A percentile compares a stretch with the other conserved stretches of the same genome.
Evolutionary conservation across 2,888 invertebrate species (phyloP).

Genomic region (Leptarthrus brevirostris): DNA sequence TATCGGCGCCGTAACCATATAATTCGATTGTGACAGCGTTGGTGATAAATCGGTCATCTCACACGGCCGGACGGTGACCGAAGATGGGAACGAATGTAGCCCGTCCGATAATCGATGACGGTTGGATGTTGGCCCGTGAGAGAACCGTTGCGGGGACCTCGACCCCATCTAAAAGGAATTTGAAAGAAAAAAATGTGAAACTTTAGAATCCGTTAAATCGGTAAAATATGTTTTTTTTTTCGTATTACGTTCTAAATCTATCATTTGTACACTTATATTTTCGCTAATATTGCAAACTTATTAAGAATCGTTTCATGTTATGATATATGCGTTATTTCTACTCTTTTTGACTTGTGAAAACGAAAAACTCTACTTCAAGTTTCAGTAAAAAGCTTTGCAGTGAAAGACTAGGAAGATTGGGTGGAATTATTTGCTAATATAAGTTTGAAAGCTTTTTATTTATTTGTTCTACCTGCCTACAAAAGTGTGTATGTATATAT

Average conservation of each 20-base stretch:
- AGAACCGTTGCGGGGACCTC: constrained; percentile 72
- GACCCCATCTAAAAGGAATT: constrained; percentile 78
- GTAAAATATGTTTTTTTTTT: too few species aligned
- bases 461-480: constrained; percentile 5
- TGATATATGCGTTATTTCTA: neutral
- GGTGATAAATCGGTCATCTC: constrained; percentile 78
- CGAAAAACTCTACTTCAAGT: neutral
- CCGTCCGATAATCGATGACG: constrained; percentile 68
- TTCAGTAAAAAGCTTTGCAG: constrained; percentile 18
- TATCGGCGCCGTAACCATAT: constrained; percentile 26
- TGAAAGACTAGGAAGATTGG: constrained; percentile 13
- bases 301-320: constrained; percentile 17
- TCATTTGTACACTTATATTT: constrained; percentile 18
- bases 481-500: neutral
- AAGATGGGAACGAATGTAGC: constrained; percentile 89
- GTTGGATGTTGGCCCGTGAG: constrained; percentile 67
- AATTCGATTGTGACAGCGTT: constrained; percentile 55
- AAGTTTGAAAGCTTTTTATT: constrained; percentile 11
- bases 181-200: neutral
- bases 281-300: too few species aligned
- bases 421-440: constrained; percentile 1
- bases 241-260: constrained; percentile 30
- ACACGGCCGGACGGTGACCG: constrained; percentile 93
- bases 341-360: too few species aligned
- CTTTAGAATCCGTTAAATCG: too few species aligned